Base-by-base conservation (phyloP, 1,140 invertebrate genomes). In the Heliconius hermathena region DNA sequence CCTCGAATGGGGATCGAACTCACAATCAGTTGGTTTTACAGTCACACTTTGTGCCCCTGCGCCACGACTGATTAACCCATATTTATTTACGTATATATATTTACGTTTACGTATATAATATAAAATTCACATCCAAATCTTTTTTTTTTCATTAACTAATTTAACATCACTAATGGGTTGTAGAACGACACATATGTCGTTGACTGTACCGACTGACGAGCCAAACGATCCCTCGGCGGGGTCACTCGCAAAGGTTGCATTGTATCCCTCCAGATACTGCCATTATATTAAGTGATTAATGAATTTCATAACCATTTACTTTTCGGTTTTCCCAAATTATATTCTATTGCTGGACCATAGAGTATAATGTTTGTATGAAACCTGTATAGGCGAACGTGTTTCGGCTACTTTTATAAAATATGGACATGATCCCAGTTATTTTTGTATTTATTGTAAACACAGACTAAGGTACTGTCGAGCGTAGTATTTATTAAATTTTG, bases 271-370 rank as follows among this genome's bases (percentile, higher is more conserved):
- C 81, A 81, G 81, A 82, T 82, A 84, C 82, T 60, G 76, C 80
- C 81, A 84, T 84, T 84, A 84, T 82, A 77, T 70, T 75, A 82
- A 81, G 77, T 84, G 83, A 84, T 84, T 82, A 84, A 84, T 84
- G 81, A 82, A 81, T 82, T 84, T 82, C 73, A 81, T 78, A 81
- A 78, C 13, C 26, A 66, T 66, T 66, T 26, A 11, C 22, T 2
- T 66, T 26, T 29, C 16, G 11, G n/a, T 26, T 66, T 66, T 66
- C 26, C 8, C 11, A 66, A 66, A 5, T 22, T 66, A 16, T 26
- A 29, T 9, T 29, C 22, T 66, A 66, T 66, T 29, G 11, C 22
- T 52, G 49, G 18, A 52, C 5, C 49, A 5, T 29, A 66, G n/a
- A 5, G 60, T 29, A 16, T 66, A 29, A 16, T 16, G 29, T 57